Evolutionary conservation across 2,113 vertebrate genomes (phyloP).

Genomic region (Panthera leo): DNA sequence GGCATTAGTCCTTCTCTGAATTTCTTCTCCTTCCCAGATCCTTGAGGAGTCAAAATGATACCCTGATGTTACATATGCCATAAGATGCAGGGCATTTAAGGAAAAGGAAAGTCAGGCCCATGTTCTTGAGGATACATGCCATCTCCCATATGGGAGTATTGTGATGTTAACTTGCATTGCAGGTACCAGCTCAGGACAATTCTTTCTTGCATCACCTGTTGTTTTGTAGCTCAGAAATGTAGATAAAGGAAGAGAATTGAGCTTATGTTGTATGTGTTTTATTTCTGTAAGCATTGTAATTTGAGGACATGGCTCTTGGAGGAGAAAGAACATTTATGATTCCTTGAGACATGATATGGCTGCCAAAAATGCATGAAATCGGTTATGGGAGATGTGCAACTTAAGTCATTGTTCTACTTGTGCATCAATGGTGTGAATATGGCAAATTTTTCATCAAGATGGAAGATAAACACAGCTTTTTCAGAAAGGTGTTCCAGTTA

Average conservation of each 20-base stretch:
- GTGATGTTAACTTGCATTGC: neutral
- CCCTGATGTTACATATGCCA: neutral
- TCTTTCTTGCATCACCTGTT: neutral
- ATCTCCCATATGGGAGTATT: neutral
- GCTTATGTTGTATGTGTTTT: neutral
- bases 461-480: neutral
- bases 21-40: neutral
- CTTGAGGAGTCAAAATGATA: neutral
- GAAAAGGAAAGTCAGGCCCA: neutral
- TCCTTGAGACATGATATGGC: neutral
- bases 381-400: neutral
- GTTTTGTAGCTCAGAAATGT: neutral
- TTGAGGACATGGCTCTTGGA: neutral
- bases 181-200: neutral
- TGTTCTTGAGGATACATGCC: neutral
- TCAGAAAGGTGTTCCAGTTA: neutral
- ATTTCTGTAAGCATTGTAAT: conserved; percentile 1
- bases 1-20: neutral
- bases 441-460: conserved; percentile 1
- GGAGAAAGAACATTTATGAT: conserved; percentile 33
- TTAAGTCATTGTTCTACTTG: neutral
- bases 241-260: neutral
- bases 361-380: neutral
- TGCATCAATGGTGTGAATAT: neutral
- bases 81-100: neutral